Evolutionary conservation across 2,888 invertebrate genomes (phyloP).

Genomic region (Crocallis elinguaria): DNA sequence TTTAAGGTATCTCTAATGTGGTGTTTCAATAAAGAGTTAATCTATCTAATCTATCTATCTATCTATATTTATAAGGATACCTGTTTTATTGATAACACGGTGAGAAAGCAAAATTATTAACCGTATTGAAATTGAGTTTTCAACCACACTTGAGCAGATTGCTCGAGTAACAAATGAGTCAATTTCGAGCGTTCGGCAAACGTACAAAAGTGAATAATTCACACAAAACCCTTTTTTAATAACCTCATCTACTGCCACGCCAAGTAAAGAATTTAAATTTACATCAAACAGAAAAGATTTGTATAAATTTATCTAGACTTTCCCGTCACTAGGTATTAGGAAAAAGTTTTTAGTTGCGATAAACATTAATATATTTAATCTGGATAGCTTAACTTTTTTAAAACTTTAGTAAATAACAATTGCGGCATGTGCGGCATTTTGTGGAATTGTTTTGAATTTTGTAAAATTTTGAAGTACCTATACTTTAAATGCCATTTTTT

Average conservation of each 20-base stretch:
- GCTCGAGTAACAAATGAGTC: slow-evolving; percentile 56
- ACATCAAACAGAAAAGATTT: not conserved
- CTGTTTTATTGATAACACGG: not conserved
- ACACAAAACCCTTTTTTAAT: slow-evolving; percentile 41
- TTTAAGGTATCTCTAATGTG: too few relatives aligned
- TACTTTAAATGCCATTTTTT: too few relatives aligned
- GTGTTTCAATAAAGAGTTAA: too few relatives aligned
- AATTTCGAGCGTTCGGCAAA: slow-evolving; percentile 49
- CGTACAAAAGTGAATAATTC: slow-evolving; percentile 41
- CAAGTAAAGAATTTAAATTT: slow-evolving; percentile 27
- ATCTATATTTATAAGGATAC: too few relatives aligned
- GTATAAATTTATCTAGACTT: not conserved
- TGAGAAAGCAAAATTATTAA: not conserved
- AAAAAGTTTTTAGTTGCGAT: too few relatives aligned
- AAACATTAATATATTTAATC: too few relatives aligned
- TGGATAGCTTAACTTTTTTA: too few relatives aligned
- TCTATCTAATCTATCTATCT: too few relatives aligned
- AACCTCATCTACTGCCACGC: slow-evolving; percentile 33
- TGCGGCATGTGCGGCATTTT: too few relatives aligned
- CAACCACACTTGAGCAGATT: slow-evolving; percentile 42
- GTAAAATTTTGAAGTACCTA: too few relatives aligned
- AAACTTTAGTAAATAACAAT: too few relatives aligned
- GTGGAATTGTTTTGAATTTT: too few relatives aligned
- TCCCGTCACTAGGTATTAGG: not conserved
- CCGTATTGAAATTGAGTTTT: slow-evolving; percentile 25